Evolutionary conservation across 2,797 vertebrate species (phyloP).

Genomic region (Euphonia xanthogaster): DNA sequence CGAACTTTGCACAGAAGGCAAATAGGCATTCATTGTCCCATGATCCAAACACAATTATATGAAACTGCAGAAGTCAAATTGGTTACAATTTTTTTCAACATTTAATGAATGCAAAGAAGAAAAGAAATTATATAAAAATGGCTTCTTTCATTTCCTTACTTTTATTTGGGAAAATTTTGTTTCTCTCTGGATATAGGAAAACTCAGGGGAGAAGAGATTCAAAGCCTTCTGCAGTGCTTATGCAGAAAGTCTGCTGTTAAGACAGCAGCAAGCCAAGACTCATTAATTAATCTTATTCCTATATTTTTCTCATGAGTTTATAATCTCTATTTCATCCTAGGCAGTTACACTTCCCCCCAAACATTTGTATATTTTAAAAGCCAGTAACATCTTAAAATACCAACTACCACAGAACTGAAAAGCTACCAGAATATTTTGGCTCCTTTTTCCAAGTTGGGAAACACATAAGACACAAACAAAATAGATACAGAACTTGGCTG

Average conservation of each 20-base stretch:
- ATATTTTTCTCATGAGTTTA: conserved; percentile 21
- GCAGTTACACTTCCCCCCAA: background rate
- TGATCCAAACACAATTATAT: background rate
- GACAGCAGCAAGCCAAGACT: conserved; percentile 57
- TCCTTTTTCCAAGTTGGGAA: conserved; percentile 54
- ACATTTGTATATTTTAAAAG: conserved; percentile 59
- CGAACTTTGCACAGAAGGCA: background rate
- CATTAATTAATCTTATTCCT: conserved; percentile 68
- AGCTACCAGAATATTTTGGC: conserved; percentile 61
- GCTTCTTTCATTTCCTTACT: conserved; percentile 23
- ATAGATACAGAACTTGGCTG: conserved; percentile 80
- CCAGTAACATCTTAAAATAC: conserved; percentile 63
- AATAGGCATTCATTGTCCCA: background rate
- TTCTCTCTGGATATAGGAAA: background rate
- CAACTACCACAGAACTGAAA: conserved; percentile 65
- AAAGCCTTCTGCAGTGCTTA: conserved; percentile 25
- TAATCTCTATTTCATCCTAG: conserved; percentile 30
- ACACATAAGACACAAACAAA: conserved; percentile 61
- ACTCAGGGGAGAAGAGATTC: conserved; percentile 52
- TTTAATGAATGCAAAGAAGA: conserved; percentile 3
- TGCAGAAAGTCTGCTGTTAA: conserved; percentile 47
- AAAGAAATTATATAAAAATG: background rate
- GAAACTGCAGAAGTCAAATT: conserved; percentile 14
- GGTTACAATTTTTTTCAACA: background rate
- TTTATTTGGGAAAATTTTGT: conserved; percentile 25